Conservation (phyloP, 2,113 vertebrate genomes). For the Mohoua ochrocephala region DNA sequence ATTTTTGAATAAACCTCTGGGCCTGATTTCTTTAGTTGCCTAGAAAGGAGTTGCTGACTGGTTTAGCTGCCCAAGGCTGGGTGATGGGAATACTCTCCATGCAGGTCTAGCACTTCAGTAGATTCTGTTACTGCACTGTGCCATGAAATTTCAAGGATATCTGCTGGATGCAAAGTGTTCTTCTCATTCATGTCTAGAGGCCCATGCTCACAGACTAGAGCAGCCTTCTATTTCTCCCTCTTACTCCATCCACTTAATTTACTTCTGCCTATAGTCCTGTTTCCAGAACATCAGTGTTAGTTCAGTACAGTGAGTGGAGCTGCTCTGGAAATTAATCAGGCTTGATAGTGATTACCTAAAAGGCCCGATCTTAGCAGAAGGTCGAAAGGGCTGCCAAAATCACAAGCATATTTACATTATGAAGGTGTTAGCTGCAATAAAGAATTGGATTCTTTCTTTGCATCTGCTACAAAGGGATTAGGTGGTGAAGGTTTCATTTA, state of each 20-base stretch:
- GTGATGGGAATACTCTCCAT: not conserved
- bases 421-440: not conserved
- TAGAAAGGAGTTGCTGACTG: not conserved
- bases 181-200: not conserved
- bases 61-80: not conserved
- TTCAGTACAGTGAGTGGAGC: not conserved
- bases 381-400: not conserved
- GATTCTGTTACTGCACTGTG: not conserved
- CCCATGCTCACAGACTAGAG: not conserved
- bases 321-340: not conserved
- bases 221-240: not conserved
- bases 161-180: not conserved
- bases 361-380: not conserved
- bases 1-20: not conserved
- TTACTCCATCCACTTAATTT: not conserved
- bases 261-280: not conserved
- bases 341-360: not conserved
- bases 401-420: not conserved
- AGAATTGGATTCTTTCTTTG: not conserved
- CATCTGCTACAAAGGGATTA: not conserved
- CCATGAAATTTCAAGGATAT: not conserved
- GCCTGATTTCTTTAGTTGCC: not conserved
- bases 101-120: not conserved
- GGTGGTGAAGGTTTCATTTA: not conserved
- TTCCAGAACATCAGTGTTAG: not conserved